Conservation (phyloP, 2,797 vertebrate species). For the Halcyon badia region DNA sequence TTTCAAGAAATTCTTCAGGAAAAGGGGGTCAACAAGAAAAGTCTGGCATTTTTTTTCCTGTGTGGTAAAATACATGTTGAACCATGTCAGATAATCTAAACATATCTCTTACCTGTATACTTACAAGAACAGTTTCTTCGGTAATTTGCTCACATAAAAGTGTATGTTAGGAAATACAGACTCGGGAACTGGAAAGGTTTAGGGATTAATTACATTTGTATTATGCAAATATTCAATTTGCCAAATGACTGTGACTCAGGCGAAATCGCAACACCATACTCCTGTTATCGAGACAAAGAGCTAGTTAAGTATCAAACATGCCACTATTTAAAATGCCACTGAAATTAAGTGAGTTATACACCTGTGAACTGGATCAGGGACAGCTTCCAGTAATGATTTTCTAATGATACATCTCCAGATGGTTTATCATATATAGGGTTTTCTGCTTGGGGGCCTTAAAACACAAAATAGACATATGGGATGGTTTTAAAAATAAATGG, state of each 20-base stretch:
- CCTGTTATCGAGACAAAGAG: not conserved
- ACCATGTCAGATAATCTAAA: not conserved
- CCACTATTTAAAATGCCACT: conserved; percentile 1
- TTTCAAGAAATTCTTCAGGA: not conserved
- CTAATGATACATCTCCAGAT: conserved; percentile 27
- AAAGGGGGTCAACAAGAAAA: not conserved
- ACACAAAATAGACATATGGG: not conserved
- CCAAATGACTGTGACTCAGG: not conserved
- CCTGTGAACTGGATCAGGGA: conserved; percentile 6
- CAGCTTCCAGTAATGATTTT: conserved; percentile 21
- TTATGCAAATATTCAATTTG: not conserved
- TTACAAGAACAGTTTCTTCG: not conserved
- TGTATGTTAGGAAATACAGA: not conserved
- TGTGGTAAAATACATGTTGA: not conserved
- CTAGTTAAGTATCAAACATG: not conserved
- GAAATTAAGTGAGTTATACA: conserved; percentile 29
- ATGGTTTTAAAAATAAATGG: not conserved
- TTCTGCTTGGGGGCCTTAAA: conserved; percentile 8
- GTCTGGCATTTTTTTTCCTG: not conserved
- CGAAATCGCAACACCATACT: not conserved
- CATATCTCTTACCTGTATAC: not conserved
- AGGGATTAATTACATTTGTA: not conserved
- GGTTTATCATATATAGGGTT: not conserved
- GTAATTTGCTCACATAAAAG: not conserved
- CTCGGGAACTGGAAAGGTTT: not conserved